Evolutionary conservation across 2,797 vertebrate genomes (phyloP).

Genomic region (Xenentodon cancila): DNA sequence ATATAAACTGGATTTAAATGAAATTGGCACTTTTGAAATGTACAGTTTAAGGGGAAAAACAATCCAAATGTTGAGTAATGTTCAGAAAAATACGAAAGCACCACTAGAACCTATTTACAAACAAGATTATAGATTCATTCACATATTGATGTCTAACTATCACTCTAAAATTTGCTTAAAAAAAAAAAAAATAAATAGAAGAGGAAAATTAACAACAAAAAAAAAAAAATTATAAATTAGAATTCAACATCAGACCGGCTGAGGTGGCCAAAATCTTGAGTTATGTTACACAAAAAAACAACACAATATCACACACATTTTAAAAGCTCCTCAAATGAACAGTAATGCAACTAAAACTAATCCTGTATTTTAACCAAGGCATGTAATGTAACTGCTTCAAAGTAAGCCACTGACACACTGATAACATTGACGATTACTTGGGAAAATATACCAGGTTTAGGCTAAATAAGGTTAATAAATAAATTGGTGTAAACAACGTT

Average conservation of each 20-base stretch:
- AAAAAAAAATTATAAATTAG: too few species aligned
- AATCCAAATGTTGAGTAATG: constrained; percentile 24
- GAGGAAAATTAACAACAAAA: background rate
- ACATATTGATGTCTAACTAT: constrained; percentile 12
- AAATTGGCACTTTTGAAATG: constrained; percentile 40
- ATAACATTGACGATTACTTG: constrained; percentile 20
- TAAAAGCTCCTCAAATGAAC: constrained; percentile 27
- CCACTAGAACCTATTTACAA: constrained; percentile 62
- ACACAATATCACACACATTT: constrained; percentile 35
- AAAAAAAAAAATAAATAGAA: constrained; percentile 1
- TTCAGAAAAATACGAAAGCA: constrained; percentile 55
- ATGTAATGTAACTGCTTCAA: constrained; percentile 45
- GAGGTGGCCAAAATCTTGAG: constrained; percentile 57
- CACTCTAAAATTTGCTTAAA: constrained; percentile 14
- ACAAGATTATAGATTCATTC: constrained; percentile 32
- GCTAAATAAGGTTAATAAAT: constrained; percentile 41
- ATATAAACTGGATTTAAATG: constrained; percentile 43
- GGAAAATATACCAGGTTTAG: constrained; percentile 24
- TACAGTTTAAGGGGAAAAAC: constrained; percentile 1
- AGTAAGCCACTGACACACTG: constrained; percentile 59
- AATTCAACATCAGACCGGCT: constrained; percentile 71
- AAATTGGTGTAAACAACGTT: constrained; percentile 64
- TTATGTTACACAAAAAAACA: constrained; percentile 44
- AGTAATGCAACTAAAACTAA: constrained; percentile 27
- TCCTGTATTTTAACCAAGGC: constrained; percentile 55